Percentiles rank a stretch among this genome's conserved stretches.
Conservation (phyloP, 2,797 vertebrate genomes). For the Emydoidea blandingii region DNA sequence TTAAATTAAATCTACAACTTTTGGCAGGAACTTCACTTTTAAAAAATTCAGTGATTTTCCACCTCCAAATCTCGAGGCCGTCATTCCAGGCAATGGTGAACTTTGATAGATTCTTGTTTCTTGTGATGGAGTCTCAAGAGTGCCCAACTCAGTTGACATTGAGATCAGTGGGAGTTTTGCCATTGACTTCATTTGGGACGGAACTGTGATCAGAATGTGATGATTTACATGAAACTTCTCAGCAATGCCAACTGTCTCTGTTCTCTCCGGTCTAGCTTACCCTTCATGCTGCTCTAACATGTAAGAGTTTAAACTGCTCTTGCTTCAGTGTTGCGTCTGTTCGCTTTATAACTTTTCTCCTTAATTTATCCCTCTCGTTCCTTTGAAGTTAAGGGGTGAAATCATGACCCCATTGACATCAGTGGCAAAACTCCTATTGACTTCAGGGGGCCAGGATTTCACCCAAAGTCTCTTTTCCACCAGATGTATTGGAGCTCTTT, state of each 20-base stretch:
- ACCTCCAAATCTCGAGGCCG: neutral
- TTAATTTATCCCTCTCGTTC: neutral
- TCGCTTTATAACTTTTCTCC: neutral
- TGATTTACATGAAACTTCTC: neutral
- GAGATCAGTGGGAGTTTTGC: constrained; percentile 7
- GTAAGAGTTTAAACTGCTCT: neutral
- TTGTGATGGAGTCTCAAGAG: neutral
- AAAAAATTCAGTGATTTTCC: neutral
- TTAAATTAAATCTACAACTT: neutral
- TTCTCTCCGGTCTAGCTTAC: neutral
- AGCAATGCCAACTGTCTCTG: neutral
- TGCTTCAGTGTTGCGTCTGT: neutral
- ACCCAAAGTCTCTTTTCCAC: neutral
- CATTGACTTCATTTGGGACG: neutral
- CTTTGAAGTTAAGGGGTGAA: constrained; percentile 11
- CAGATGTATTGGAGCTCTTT: neutral
- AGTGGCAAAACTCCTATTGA: neutral
- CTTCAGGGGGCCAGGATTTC: neutral
- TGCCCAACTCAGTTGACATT: neutral
- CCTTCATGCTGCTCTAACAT: neutral
- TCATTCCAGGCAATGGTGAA: neutral
- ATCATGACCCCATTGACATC: neutral
- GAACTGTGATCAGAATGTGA: neutral
- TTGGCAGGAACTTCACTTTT: neutral
- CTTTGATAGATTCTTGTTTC: neutral